These are phyloP conservation scores for Passer domesticus DNA, from an alignment of 2,113 vertebrate genomes.

Conservation along the genomic window DNA sequence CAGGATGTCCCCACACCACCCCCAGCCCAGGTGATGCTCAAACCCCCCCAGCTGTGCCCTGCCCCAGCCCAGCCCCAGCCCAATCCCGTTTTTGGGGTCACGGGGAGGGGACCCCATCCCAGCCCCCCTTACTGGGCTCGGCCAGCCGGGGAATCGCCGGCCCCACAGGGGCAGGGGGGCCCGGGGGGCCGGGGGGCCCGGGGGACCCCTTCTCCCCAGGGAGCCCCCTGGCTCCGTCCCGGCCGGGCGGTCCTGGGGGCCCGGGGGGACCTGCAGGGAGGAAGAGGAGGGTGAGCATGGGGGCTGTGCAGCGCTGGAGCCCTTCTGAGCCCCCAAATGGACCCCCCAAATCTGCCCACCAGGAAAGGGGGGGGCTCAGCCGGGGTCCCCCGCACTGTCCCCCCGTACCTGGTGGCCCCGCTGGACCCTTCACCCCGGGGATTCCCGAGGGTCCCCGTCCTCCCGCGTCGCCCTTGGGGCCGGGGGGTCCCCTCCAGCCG, in stretches of 20 bases:
- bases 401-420: slow-evolving; percentile 83
- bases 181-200: slow-evolving; percentile 80
- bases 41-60: background rate
- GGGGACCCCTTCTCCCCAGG: slow-evolving; percentile 85
- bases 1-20: background rate
- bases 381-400: background rate
- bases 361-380: background rate
- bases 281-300: background rate
- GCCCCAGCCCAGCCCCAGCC: background rate
- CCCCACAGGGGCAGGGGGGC: slow-evolving; percentile 70
- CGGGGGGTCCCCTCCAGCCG: slow-evolving; percentile 3
- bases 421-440: slow-evolving; percentile 79
- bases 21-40: background rate
- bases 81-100: too few relatives aligned
- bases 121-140: slow-evolving; percentile 63
- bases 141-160: slow-evolving; percentile 48
- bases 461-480: slow-evolving; percentile 81
- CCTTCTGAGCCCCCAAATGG: background rate
- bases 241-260: slow-evolving; percentile 82
- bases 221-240: slow-evolving; percentile 57
- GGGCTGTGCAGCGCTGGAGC: background rate
- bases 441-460: slow-evolving; percentile 75
- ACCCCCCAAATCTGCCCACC: background rate
- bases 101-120: background rate
- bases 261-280: slow-evolving; percentile 71